Base-by-base conservation (phyloP, 2,888 invertebrate genomes). In the Phymatocera aterrima region DNA sequence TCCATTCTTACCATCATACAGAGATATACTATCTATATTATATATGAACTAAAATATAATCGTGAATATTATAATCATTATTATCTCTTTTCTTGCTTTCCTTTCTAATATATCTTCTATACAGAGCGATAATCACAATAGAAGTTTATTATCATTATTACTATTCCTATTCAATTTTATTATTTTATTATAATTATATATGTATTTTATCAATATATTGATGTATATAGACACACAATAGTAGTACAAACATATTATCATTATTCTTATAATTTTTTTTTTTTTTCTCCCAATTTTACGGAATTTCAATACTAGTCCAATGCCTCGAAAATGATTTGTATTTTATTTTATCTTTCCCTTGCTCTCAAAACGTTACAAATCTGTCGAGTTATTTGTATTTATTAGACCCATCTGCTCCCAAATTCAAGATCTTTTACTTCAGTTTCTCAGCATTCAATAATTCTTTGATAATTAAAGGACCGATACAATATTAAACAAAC, bases 221-320 rank as follows among this genome's bases (percentile, higher is more conserved):
- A 82, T 82, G 82, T 85, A n/a, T n/a, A 83, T 87, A 87, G 85
- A 88, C 85, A 85, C 83, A 83, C 84, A 83, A 79, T 86, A 86
- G 81, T 85, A 84, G 84, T 88, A 87, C 83, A 88, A 87, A 86
- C 83, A 83, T 86, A 82, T 81, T 78, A 79, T 77, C 74, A 31
- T 54, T 31, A 77, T 77, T 78, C 28, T 18, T 72, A 12, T 46
- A 15, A 15, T 46, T 10, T 12, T 46, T 46, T 40, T 10, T 12
- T 40, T n/a, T 57, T 24, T 57, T 3, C n/a, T n/a, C n/a, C n/a
- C n/a, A n/a, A 57, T 57, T 57, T 4, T 28, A 28, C 8, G 18
- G 34, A 12, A 51, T 31, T 34, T 18, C 54, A 72, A 51, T 34
- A 48, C 34, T 51, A 72, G 37, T 51, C 51, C 51, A 72, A 15